Evolutionary conservation across 2,113 vertebrate species (phyloP).

Genomic region (Burhinus bistriatus): DNA sequence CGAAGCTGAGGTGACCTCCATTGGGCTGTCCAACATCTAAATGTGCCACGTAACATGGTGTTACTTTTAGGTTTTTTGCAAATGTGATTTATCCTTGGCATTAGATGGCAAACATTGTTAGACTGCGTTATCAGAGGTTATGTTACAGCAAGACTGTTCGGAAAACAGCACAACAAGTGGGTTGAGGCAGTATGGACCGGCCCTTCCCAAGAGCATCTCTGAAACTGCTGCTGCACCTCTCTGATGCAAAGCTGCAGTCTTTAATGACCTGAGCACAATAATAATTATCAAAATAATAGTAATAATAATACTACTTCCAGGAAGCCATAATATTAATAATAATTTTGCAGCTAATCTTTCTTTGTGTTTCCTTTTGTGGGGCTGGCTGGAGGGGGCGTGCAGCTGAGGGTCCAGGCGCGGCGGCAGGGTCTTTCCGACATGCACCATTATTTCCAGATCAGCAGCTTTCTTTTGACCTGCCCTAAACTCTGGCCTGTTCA

Average conservation of each 20-base stretch:
- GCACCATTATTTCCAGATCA: slow-evolving; percentile 79
- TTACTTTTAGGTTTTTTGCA: neutral
- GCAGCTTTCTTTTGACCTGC: slow-evolving; percentile 76
- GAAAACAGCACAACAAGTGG: neutral
- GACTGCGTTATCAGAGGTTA: neutral
- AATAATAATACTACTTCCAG: neutral
- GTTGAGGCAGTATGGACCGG: neutral
- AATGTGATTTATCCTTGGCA: neutral
- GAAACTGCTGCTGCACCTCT: neutral
- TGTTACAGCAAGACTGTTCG: neutral
- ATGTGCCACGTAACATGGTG: neutral
- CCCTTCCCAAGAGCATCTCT: neutral
- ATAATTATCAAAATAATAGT: neutral
- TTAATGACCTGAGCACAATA: neutral
- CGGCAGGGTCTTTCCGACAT: slow-evolving; percentile 65
- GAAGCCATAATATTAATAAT: neutral
- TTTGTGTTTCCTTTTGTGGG: slow-evolving; percentile 43
- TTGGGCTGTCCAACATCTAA: neutral
- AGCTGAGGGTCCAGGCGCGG: slow-evolving; percentile 63
- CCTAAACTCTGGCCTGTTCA: slow-evolving; percentile 72
- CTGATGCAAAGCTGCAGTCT: neutral
- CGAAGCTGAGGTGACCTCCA: neutral
- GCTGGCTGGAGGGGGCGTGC: neutral
- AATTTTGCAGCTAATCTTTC: slow-evolving; percentile 43
- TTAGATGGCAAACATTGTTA: neutral